These are phyloP conservation scores for Acanthurus lineatus DNA, from an alignment of 2,797 vertebrate genomes.

Conservation along the genomic window DNA sequence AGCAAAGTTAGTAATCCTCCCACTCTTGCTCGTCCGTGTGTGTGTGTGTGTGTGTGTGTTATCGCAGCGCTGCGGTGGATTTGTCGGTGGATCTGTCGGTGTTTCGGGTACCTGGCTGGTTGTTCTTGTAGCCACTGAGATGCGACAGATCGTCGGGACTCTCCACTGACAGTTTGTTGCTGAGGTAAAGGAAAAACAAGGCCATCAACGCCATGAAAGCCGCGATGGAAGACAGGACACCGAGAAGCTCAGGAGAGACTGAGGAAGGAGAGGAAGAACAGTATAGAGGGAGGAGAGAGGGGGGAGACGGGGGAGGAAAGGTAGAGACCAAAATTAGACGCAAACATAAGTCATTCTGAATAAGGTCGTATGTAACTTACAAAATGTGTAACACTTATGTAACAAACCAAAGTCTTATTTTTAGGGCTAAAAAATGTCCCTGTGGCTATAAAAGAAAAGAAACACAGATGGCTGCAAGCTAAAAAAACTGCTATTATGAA, in stretches of 20 bases:
- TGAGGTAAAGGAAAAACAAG: conserved; percentile 97
- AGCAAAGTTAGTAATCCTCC: background rate
- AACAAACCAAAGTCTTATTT: background rate
- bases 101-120: conserved; percentile 86
- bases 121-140: conserved; percentile 87
- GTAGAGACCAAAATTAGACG: conserved; percentile 38
- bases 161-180: conserved; percentile 96
- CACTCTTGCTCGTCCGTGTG: background rate
- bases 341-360: conserved; percentile 6
- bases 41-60: background rate
- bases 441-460: conserved; percentile 6
- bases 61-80: background rate
- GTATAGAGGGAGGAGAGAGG: background rate
- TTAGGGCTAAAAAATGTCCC: background rate
- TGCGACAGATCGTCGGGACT: conserved; percentile 90
- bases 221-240: conserved; percentile 94
- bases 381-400: background rate
- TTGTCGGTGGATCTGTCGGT: background rate
- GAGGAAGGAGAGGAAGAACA: conserved; percentile 42
- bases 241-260: conserved; percentile 98
- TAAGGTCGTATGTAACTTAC: background rate
- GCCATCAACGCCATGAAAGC: conserved; percentile 94
- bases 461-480: conserved; percentile 17
- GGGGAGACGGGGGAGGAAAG: background rate
- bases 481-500: background rate